Percentiles rank a stretch among this genome's conserved stretches.
Evolutionary conservation across 2,113 vertebrate genomes (phyloP).

Genomic region (Thamnaconus septentrionalis): DNA sequence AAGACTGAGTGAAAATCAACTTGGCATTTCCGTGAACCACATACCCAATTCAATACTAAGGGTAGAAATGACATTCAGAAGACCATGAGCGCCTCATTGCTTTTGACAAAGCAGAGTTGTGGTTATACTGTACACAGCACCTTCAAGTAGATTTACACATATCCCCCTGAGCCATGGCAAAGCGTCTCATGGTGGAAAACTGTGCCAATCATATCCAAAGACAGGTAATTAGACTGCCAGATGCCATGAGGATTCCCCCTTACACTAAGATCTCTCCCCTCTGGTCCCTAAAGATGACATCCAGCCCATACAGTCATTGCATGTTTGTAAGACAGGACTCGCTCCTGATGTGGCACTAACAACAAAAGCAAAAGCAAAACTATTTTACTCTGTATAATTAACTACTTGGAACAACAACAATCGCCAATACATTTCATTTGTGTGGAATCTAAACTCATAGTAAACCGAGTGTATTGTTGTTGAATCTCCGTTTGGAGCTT

Average conservation of each 20-base stretch:
- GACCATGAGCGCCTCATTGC: no score
- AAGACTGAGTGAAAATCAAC: constrained; percentile 1
- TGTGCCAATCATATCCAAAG: constrained; percentile 37
- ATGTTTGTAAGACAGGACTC: constrained; percentile 10
- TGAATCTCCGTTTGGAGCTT: not conserved
- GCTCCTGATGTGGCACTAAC: not conserved
- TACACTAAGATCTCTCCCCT: constrained; percentile 51
- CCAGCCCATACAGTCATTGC: constrained; percentile 13
- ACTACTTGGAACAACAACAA: constrained; percentile 2
- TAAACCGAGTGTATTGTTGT: no score
- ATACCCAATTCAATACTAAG: no score
- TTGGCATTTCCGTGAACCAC: not conserved
- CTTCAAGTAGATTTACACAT: not conserved
- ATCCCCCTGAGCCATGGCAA: constrained; percentile 13
- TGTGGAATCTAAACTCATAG: no score
- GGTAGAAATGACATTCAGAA: no score
- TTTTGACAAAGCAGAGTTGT: no score
- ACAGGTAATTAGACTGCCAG: constrained; percentile 56
- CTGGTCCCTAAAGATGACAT: constrained; percentile 38
- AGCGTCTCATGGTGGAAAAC: constrained; percentile 23
- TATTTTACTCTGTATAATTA: not conserved
- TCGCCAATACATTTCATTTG: not conserved
- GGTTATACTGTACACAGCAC: no score
- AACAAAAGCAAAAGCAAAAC: not conserved
- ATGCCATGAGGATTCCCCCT: constrained; percentile 45